Base-by-base conservation (phyloP, 1,140 invertebrate species). In the Pectinophora gossypiella region DNA sequence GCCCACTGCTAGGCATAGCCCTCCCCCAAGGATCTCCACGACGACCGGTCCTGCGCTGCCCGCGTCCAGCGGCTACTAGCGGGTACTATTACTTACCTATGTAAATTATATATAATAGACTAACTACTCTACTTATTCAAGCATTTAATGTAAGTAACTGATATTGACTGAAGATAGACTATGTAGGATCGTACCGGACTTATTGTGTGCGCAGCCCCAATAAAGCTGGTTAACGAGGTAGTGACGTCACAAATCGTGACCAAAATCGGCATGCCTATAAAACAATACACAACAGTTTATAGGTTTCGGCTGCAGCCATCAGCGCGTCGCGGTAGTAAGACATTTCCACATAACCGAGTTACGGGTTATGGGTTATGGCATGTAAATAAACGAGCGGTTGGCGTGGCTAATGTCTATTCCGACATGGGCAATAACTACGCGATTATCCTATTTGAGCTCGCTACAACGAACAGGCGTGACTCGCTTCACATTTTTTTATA, bases 331-430 rank as follows among this genome's bases (percentile, higher is more conserved):
- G 49, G 23, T 38, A 61, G 64, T 56, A 64, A 64, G 59, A 71
- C 64, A 60, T 64, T 64, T 58, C 54, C 60, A 68, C 64, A 59
- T 68, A 68, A 68, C 56, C 56, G 56, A 71, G 65, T 65, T 74
- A 32, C 27, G 27, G 27, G 27, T 40, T 40, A 40, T 40, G 36
- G 36, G 36, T 40, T 40, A 40, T 40, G 58, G 69, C 66, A 75
- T 72, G 71, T 72, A 76, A 76, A 81, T 72, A 85, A 85, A 85
- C 70, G 78, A 85, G 67, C 73, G 54, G 67, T 79, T 85, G 54
- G 81, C 81, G 81, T 85, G 81, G 75, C 55, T 85, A 68, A 62
- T 72, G 70, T 77, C 76, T 81, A 82, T 85, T 82, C 67, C 62
- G 59, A 57, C 64, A 58, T 64, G 51, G 56, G 66, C 66, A 74